These are phyloP conservation scores for Raja brachyura DNA, from an alignment of 2,113 vertebrate genomes.

Conservation along the genomic window DNA sequence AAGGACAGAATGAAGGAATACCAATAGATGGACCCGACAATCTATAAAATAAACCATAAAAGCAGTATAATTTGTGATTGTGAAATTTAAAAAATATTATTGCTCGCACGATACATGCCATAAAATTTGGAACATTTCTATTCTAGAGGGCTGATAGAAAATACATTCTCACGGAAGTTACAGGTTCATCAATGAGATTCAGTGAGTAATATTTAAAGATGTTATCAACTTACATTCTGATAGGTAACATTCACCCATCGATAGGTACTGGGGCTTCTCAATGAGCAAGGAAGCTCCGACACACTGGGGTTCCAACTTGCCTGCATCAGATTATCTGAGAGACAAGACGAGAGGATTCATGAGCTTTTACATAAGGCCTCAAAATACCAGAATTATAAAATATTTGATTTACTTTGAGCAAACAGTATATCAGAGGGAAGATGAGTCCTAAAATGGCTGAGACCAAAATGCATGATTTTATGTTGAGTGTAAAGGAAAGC, in stretches of 20 bases:
- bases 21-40: background rate
- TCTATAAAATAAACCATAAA: background rate
- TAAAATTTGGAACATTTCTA: background rate
- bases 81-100: background rate
- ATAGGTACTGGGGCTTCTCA: background rate
- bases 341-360: background rate
- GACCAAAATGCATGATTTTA: background rate
- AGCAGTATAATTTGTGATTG: background rate
- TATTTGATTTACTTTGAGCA: background rate
- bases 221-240: slow-evolving; percentile 22
- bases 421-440: background rate
- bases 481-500: background rate
- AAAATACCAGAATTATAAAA: background rate
- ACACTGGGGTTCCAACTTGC: background rate
- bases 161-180: background rate
- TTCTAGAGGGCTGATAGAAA: background rate
- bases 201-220: background rate
- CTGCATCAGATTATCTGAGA: background rate
- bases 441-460: background rate
- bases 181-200: background rate
- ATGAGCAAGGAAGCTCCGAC: background rate
- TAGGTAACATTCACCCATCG: slow-evolving; percentile 22
- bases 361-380: background rate
- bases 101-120: background rate
- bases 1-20: background rate